These are phyloP conservation scores for Sterrhoptilus dennistouni DNA, from an alignment of 2,113 vertebrate genomes.

Conservation along the genomic window DNA sequence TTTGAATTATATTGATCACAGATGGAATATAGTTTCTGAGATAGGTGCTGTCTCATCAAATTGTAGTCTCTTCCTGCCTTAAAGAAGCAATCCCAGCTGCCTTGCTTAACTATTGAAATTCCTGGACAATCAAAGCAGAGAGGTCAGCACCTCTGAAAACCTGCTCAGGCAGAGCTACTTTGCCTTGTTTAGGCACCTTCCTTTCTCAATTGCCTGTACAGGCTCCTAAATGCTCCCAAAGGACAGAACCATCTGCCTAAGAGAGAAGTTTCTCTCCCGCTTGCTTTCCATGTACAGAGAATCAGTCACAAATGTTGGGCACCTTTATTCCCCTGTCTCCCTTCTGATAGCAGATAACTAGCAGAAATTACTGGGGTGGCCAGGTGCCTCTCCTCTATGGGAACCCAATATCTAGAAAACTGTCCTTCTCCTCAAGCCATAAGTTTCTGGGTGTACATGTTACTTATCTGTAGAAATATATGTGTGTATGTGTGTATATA, in stretches of 20 bases:
- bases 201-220: background rate
- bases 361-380: background rate
- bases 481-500: too few relatives aligned
- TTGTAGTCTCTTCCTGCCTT: background rate
- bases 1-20: conserved; percentile 46
- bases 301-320: background rate
- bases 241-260: background rate
- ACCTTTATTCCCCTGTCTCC: background rate
- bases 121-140: background rate
- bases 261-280: background rate
- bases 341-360: background rate
- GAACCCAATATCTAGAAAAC: background rate
- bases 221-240: conserved; percentile 1
- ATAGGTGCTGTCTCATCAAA: conserved; percentile 35
- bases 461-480: background rate
- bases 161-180: background rate
- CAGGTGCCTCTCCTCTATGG: background rate
- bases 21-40: background rate
- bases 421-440: background rate
- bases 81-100: background rate
- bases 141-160: background rate
- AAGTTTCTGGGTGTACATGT: background rate
- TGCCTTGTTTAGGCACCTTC: background rate
- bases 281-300: background rate
- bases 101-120: background rate